Evolutionary conservation across 2,888 invertebrate species (phyloP).

Genomic region (Eugnorisma glareosa): DNA sequence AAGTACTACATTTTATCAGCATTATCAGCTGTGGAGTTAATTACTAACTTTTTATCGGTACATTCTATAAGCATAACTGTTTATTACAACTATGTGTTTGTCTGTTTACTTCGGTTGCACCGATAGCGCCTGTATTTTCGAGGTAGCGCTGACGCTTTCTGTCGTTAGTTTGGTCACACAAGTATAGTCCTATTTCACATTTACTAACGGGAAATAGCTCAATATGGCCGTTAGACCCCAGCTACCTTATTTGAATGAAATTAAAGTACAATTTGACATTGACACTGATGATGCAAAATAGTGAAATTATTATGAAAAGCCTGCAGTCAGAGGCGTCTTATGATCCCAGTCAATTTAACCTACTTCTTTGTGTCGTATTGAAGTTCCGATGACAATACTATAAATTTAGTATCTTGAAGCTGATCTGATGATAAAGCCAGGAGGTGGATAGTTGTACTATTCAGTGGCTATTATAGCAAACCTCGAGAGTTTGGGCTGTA

Average conservation of each 20-base stretch:
- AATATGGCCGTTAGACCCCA: background rate
- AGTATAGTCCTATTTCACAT: background rate
- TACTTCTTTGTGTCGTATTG: background rate
- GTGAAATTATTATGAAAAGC: background rate
- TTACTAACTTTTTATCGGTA: background rate
- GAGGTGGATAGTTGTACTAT: background rate
- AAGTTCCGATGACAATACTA: too few species aligned
- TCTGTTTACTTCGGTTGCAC: background rate
- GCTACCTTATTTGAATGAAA: background rate
- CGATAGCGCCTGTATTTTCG: constrained; percentile 10
- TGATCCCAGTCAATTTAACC: background rate
- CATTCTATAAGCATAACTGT: background rate
- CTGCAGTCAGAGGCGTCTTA: background rate
- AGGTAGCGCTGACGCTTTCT: background rate
- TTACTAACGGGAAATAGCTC: background rate
- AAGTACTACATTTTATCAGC: background rate
- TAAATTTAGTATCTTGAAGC: too few species aligned
- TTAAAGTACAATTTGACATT: background rate
- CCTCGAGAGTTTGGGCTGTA: background rate
- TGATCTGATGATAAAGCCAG: background rate
- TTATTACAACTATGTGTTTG: background rate
- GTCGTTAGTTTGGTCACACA: background rate
- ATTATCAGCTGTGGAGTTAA: background rate
- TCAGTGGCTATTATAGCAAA: background rate
- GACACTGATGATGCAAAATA: background rate